These are phyloP conservation scores for Alethe castanea DNA, from an alignment of 2,113 vertebrate species.

Conservation along the genomic window DNA sequence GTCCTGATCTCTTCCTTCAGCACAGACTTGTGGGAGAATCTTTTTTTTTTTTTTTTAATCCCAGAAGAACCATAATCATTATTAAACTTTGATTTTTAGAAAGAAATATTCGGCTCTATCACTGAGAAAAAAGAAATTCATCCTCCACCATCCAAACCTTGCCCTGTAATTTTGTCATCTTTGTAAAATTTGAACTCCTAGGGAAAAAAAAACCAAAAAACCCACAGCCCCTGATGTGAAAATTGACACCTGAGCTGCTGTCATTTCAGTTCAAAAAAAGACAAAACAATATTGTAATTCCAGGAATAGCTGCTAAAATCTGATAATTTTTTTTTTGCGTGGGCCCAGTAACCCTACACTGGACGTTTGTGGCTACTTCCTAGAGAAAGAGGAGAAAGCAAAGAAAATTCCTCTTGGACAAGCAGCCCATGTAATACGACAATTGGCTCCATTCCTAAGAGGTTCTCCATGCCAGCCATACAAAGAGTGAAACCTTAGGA, in stretches of 20 bases:
- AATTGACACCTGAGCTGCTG: background rate
- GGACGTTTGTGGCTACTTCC: constrained; percentile 50
- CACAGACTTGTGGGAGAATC: background rate
- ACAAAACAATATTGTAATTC: constrained; percentile 40
- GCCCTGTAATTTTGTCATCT: background rate
- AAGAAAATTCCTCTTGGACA: constrained; percentile 32
- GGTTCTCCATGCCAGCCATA: constrained; percentile 16
- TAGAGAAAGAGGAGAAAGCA: constrained; percentile 62
- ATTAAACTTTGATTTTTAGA: background rate
- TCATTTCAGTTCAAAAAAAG: background rate
- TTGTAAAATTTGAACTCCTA: background rate
- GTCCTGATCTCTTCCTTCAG: background rate
- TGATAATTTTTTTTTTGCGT: constrained; percentile 16
- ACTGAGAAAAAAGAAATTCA: background rate
- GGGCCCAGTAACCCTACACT: constrained; percentile 42
- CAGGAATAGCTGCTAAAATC: constrained; percentile 55
- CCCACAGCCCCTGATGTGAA: background rate
- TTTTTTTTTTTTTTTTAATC: background rate
- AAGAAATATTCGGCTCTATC: background rate
- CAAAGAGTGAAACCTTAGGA: constrained; percentile 31
- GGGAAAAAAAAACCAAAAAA: background rate
- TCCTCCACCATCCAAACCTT: background rate
- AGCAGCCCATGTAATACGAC: constrained; percentile 28
- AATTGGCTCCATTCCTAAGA: constrained; percentile 33
- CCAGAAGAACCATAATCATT: background rate